These are phyloP conservation scores for Morelia viridis DNA, from an alignment of 2,797 vertebrate genomes.

Conservation along the genomic window DNA sequence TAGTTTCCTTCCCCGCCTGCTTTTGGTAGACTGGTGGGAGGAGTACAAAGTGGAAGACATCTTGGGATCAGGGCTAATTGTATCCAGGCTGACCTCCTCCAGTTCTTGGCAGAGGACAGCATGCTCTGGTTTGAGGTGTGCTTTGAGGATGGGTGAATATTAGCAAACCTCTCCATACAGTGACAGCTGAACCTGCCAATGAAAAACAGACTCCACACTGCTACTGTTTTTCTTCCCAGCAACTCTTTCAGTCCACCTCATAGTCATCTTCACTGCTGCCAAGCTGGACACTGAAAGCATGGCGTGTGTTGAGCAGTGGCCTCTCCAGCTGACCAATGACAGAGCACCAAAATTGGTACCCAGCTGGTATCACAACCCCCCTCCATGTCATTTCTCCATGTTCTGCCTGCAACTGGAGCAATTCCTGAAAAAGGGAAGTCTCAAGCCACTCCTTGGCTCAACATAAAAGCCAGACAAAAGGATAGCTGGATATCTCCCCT, in stretches of 20 bases:
- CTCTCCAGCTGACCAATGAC: not conserved
- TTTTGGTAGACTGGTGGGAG: constrained; percentile 24
- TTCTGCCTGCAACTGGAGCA: not conserved
- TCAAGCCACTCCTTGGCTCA: not conserved
- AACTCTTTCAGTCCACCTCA: not conserved
- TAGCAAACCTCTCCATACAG: constrained; percentile 12
- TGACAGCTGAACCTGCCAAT: not conserved
- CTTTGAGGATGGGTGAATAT: not conserved
- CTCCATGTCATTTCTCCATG: not conserved
- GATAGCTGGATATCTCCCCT: not conserved
- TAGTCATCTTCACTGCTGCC: not conserved
- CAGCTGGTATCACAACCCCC: not conserved
- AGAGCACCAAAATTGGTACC: not conserved
- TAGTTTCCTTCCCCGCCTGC: constrained; percentile 5
- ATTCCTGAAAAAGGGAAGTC: not conserved
- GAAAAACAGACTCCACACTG: not conserved
- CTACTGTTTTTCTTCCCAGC: not conserved
- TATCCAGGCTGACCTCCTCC: constrained; percentile 59
- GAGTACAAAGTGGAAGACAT: constrained; percentile 49
- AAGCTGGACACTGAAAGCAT: not conserved
- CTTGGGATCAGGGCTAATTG: constrained; percentile 58
- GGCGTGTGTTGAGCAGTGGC: not conserved
- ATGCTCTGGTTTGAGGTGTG: constrained; percentile 22
- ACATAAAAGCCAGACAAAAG: not conserved
- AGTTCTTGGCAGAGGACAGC: constrained; percentile 9